Percentiles rank a stretch among this genome's conserved stretches.
phyloP scores from a whole-genome alignment of 2,888 invertebrate genomes.

The Lasioglossum morio region DNA sequence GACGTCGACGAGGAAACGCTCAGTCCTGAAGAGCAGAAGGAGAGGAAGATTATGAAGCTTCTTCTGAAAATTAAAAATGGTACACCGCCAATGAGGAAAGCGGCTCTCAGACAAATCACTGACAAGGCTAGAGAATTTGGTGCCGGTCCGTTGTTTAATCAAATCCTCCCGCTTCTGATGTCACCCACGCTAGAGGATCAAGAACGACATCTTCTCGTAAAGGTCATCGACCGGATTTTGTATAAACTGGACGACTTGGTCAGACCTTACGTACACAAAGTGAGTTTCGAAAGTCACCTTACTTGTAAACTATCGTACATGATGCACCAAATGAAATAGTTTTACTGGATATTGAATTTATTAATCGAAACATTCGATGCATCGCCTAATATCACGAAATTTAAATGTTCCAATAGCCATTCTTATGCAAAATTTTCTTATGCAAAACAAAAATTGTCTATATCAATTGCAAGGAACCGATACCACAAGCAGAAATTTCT shows the following conservation, averaged over 20 bases:
- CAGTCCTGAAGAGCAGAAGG: conserved; percentile 98
- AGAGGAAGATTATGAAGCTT: conserved; percentile 99
- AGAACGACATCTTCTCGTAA: conserved; percentile 98
- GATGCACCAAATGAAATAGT: no score
- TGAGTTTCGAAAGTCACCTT: conserved; percentile 76
- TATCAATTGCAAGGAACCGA: no score
- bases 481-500: no score
- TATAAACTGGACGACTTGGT: conserved; percentile 99
- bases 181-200: conserved; percentile 99
- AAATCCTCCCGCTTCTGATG: conserved; percentile 99
- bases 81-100: conserved; percentile 99
- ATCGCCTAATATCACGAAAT: no score
- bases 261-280: conserved; percentile 99
- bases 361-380: no score
- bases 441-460: no score
- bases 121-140: conserved; percentile 99
- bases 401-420: no score
- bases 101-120: conserved; percentile 98
- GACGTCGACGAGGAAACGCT: conserved; percentile 99
- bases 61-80: conserved; percentile 99
- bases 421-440: no score
- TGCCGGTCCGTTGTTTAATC: conserved; percentile 99
- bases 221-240: conserved; percentile 98
- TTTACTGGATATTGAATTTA: no score
- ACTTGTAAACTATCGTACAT: neutral